phyloP scores from a whole-genome alignment of 1,140 invertebrate genomes.

The Pseudomyrmex concolor region DNA sequence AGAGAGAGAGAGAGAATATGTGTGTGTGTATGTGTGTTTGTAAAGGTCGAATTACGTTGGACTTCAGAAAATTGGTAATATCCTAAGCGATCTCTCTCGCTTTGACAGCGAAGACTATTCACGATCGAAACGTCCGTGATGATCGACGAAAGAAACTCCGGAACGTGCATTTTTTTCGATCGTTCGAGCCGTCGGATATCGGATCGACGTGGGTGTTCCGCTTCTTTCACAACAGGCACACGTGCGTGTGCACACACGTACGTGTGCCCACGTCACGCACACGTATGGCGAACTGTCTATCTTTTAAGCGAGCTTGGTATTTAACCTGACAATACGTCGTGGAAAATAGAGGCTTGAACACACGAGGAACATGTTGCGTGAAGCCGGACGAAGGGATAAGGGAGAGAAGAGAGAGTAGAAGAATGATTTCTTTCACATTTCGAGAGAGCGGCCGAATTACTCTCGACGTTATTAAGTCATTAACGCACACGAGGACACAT shows the following conservation, averaged over 20 bases:
- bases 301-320: slow-evolving; percentile 41
- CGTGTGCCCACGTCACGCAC: neutral
- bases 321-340: slow-evolving; percentile 27
- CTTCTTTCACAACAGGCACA: neutral
- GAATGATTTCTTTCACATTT: slow-evolving; percentile 16
- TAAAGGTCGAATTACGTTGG: slow-evolving; percentile 55
- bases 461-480: too few relatives aligned
- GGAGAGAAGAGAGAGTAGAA: neutral
- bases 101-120: too few relatives aligned
- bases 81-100: neutral
- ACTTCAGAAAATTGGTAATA: slow-evolving; percentile 6
- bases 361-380: neutral
- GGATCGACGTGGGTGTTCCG: slow-evolving; percentile 76
- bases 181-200: slow-evolving; percentile 63
- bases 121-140: neutral
- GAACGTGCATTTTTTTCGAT: slow-evolving; percentile 62
- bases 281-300: neutral
- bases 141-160: neutral
- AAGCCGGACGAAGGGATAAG: neutral
- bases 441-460: too few relatives aligned
- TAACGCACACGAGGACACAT: too few relatives aligned
- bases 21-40: slow-evolving; percentile 1
- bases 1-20: slow-evolving; percentile 5
- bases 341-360: slow-evolving; percentile 23
- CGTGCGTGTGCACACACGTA: too few relatives aligned